Base-by-base conservation (phyloP, 2,888 invertebrate species). In the Hyles lineata region DNA sequence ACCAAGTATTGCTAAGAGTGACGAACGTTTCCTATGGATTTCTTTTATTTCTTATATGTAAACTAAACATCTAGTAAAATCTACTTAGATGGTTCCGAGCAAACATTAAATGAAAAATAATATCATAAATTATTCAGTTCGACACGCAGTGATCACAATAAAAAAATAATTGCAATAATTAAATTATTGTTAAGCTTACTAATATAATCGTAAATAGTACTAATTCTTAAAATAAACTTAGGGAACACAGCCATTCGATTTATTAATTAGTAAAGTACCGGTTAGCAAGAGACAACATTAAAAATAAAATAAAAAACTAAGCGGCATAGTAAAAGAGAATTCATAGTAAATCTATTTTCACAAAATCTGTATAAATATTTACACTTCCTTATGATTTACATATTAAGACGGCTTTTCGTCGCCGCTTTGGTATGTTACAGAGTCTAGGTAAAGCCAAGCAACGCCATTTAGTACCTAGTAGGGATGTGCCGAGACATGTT, bases 371-470 rank as follows among this genome's bases (percentile, higher is more conserved):
- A 19, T 63, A 50, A 9, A 35, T 63, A 63, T 63, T 63, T 63
- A 63, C 43, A 67, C 15, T 15, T 52, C 43, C 29, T 73, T 74
- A 74, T 74, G 74, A 63, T 72, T 60, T 58, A 69, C 43, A 72
- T 69, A 72, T 75, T 67, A 73, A 71, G 74, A 62, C 74, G 74
- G 77, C 74, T 76, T 77, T 76, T 58, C 74, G 55, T 72, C 73
- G 77, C 80, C 76, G 77, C 59, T 78, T 77, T 76, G 73, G 74
- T 77, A 73, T 71, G 75, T 80, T 82, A 83, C 77, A 81, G 76
- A 86, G 82, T 81, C 83, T 87, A 85, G 82, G 81, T 80, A 82
- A 83, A 87, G 83, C 76, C 84, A 91, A 91, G 91, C 90, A 80
- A 81, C 80, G 83, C 83, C 86, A 85, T 82, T 81, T 79, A 83